These are phyloP conservation scores for Apodemia mormo DNA, from an alignment of 2,888 invertebrate genomes.

Conservation along the genomic window DNA sequence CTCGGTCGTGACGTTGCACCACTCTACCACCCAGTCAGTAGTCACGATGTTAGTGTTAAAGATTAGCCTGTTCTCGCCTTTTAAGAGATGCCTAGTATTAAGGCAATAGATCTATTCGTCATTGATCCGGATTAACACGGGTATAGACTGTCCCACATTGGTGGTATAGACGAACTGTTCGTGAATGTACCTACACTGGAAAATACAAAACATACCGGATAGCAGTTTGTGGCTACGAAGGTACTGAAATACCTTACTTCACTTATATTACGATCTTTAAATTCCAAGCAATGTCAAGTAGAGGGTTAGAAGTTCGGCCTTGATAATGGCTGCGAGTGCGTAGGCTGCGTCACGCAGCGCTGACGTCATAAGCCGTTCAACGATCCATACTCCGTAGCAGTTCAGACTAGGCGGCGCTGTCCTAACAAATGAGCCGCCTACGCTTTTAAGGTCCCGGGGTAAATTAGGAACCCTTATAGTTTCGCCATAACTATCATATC, in stretches of 20 bases:
- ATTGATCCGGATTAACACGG: too few relatives aligned
- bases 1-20: too few relatives aligned
- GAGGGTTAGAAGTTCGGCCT: conserved; percentile 63
- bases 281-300: conserved; percentile 58
- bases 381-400: conserved; percentile 44
- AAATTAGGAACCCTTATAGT: too few relatives aligned
- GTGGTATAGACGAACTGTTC: too few relatives aligned
- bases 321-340: conserved; percentile 45
- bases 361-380: conserved; percentile 58
- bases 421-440: background rate
- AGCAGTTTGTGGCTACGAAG: background rate
- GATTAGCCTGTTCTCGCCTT: too few relatives aligned
- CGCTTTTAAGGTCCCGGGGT: background rate
- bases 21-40: too few relatives aligned
- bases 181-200: background rate
- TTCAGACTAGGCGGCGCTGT: conserved; percentile 45
- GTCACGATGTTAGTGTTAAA: too few relatives aligned
- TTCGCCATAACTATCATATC: too few relatives aligned
- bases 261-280: background rate
- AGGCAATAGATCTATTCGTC: too few relatives aligned
- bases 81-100: too few relatives aligned
- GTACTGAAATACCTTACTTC: background rate
- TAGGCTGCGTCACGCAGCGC: conserved; percentile 56
- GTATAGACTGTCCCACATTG: too few relatives aligned
- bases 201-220: too few relatives aligned